phyloP scores from a whole-genome alignment of 1,140 invertebrate genomes.

The Drosophila kurseongensis region DNA sequence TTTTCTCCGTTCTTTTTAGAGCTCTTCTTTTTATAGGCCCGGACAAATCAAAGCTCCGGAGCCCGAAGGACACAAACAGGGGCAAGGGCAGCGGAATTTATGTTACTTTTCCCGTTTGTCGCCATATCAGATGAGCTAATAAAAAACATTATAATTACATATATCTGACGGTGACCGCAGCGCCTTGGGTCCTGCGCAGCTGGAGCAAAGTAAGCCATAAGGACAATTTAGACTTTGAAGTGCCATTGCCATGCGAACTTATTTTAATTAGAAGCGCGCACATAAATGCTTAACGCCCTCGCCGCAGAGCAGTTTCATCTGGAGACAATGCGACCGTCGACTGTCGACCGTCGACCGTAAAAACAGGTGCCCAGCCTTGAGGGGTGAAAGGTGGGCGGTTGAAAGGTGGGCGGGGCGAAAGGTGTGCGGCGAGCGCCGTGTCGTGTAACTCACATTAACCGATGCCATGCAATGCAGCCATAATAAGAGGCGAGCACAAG shows the following conservation, averaged over 20 bases:
- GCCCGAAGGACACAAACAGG: slow-evolving; percentile 21
- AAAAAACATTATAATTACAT: slow-evolving; percentile 84
- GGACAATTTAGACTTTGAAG: slow-evolving; percentile 82
- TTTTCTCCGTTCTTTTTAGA: not conserved
- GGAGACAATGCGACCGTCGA: slow-evolving; percentile 64
- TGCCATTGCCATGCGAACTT: slow-evolving; percentile 81
- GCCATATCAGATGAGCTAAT: slow-evolving; percentile 84
- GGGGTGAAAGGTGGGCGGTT: not conserved
- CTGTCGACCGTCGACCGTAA: slow-evolving; percentile 29
- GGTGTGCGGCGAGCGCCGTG: slow-evolving; percentile 29
- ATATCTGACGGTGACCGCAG: slow-evolving; percentile 36
- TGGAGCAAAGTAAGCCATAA: slow-evolving; percentile 76
- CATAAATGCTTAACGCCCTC: slow-evolving; percentile 76
- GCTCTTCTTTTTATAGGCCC: slow-evolving; percentile 20
- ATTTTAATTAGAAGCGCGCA: slow-evolving; percentile 80
- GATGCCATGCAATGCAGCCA: slow-evolving; percentile 82
- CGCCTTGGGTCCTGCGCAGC: slow-evolving; percentile 25
- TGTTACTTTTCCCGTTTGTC: slow-evolving; percentile 75
- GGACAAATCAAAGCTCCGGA: slow-evolving; percentile 54
- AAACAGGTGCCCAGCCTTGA: slow-evolving; percentile 58
- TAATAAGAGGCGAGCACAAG: slow-evolving; percentile 79
- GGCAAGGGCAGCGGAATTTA: slow-evolving; percentile 64
- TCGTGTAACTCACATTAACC: slow-evolving; percentile 78
- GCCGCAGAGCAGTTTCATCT: slow-evolving; percentile 51
- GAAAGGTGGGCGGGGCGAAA: not conserved